These are phyloP conservation scores for Darevskia mixta DNA, from an alignment of 2,797 vertebrate genomes.

Conservation along the genomic window DNA sequence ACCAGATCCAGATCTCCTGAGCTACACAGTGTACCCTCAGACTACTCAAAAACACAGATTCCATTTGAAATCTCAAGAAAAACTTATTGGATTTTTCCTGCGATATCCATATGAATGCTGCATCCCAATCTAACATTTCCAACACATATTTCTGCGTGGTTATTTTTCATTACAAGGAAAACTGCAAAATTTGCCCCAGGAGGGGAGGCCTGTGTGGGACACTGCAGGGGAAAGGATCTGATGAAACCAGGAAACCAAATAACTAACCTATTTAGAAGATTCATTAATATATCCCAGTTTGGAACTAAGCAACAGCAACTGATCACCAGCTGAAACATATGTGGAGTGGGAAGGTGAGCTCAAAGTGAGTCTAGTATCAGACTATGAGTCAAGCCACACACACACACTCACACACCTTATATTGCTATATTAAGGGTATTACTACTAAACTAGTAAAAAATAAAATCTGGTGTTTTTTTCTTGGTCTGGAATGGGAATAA, in stretches of 20 bases:
- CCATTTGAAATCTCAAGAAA: neutral
- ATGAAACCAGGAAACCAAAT: neutral
- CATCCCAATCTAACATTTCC: neutral
- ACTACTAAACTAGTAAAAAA: neutral
- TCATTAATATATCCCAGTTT: neutral
- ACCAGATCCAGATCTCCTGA: neutral
- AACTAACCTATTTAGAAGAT: neutral
- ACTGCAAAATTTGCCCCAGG: neutral
- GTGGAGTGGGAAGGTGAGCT: neutral
- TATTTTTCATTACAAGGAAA: neutral
- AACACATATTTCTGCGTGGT: neutral
- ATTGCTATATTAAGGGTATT: neutral
- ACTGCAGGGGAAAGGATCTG: neutral
- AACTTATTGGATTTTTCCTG: neutral
- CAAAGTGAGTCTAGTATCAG: neutral
- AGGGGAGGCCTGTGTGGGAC: neutral
- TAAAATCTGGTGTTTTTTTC: neutral
- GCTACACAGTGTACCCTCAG: neutral
- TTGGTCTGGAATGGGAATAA: neutral
- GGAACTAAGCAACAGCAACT: neutral
- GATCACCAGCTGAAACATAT: constrained; percentile 1
- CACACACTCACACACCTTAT: no score
- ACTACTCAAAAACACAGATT: neutral
- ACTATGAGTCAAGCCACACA: neutral
- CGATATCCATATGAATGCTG: neutral